Base-by-base conservation (phyloP, 2,113 vertebrate species). In the Ibidorhyncha struthersii region DNA sequence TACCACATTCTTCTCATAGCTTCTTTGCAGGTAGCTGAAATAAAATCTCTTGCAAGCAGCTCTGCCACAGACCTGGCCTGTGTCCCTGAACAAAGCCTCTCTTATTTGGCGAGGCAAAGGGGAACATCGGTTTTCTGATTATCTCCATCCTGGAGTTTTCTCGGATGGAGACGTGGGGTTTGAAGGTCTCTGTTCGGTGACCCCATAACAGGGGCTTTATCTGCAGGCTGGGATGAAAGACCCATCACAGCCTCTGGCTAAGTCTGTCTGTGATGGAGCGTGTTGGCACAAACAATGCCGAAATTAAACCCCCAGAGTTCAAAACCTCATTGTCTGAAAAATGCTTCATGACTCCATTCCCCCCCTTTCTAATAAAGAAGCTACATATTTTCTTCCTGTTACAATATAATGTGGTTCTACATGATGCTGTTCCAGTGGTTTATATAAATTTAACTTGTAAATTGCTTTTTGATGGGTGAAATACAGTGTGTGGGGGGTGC, bases 1-100 rank as follows among this genome's bases (percentile, higher is more conserved):
- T 71, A 10, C 69, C 65, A 29, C 96, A 93, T 97, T 96, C 89
- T 92, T 96, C 91, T 89, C 95, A 93, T 92, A 83, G 76, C 61
- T 95, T 23, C 52, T 34, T 17, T 79, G 76, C 94, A 89, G 89
- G 91, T 74, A 79, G 56, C 47, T 72, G 92, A 92, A 97, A 96
- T 59, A 25, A 82, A 90, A 94, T 40, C 88, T 52, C 76, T 40
- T 15, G 25, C 34, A 9, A 45, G 63, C 3, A 0, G 38, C 67
- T 53, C 55, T 71, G 84, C 61, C 67, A 12, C 71, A 52, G 40
- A 58, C 62, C 84, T 55, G 70, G 76, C 36, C 71, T 53, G 67
- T 25, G 21, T 41, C 71, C 55, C 73, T 10, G 83, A 95, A 97
- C 97, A 97, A 97, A 95, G 91, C 77, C 56, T 30, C 80, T 79